Evolutionary conservation across 2,888 invertebrate genomes (phyloP).

Genomic region (Apamea crenata): DNA sequence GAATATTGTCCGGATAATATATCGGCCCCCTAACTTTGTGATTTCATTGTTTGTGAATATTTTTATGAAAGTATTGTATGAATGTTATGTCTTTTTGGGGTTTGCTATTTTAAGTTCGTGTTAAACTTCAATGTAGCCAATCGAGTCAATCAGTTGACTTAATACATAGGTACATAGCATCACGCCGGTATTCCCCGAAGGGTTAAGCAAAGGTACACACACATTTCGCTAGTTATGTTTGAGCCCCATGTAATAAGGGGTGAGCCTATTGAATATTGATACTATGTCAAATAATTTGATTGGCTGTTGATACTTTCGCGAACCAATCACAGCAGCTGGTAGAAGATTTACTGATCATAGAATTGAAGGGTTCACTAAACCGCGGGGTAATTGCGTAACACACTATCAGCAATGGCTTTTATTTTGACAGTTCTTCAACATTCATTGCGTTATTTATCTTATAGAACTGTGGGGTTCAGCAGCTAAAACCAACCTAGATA

Average conservation of each 20-base stretch:
- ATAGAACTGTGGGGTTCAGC: too few species aligned
- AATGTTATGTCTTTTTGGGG: slow-evolving; percentile 11
- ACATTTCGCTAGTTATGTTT: neutral
- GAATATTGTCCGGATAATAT: slow-evolving; percentile 70
- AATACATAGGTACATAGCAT: neutral
- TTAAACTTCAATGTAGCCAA: neutral
- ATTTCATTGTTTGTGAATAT: slow-evolving; percentile 72
- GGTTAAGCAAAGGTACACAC: neutral
- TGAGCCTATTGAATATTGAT: neutral
- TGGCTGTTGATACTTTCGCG: neutral
- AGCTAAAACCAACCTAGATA: too few species aligned
- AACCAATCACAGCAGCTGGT: neutral
- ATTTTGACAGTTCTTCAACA: too few species aligned
- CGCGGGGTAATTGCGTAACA: too few species aligned
- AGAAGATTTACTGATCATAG: neutral
- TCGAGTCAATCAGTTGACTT: neutral
- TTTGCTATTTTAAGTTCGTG: slow-evolving; percentile 20
- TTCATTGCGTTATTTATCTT: too few species aligned
- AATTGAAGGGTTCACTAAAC: neutral
- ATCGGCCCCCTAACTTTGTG: slow-evolving; percentile 68
- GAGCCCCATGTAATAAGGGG: neutral
- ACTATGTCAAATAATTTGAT: neutral
- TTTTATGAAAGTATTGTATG: slow-evolving; percentile 50
- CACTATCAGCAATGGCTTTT: too few species aligned
- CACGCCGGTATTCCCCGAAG: neutral